phyloP scores from a whole-genome alignment of 2,888 invertebrate species.

The Athalia cordata region DNA sequence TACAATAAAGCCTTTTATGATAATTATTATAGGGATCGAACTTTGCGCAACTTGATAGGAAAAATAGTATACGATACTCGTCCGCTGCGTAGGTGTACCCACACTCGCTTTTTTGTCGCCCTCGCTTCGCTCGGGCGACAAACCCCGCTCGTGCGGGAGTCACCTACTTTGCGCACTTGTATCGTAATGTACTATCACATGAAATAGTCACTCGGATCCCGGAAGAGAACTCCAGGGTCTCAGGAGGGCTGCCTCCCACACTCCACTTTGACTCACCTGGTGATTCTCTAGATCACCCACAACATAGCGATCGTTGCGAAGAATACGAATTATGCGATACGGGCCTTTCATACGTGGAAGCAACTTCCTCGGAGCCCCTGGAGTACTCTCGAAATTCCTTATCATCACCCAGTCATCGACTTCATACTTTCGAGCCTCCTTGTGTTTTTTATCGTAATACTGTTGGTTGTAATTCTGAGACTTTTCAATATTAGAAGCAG shows the following conservation, averaged over 20 bases:
- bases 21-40: no score
- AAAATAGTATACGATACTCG: no score
- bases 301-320: slow-evolving; percentile 53
- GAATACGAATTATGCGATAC: slow-evolving; percentile 47
- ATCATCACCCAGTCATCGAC: slow-evolving; percentile 52
- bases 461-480: slow-evolving; percentile 55
- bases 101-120: no score
- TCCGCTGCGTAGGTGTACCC: no score
- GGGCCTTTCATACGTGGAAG: slow-evolving; percentile 53
- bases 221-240: slow-evolving; percentile 44
- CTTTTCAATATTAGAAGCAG: slow-evolving; percentile 50
- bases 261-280: slow-evolving; percentile 49
- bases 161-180: no score
- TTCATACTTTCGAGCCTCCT: slow-evolving; percentile 49
- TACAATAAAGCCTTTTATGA: no score
- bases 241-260: slow-evolving; percentile 52
- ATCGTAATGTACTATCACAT: no score
- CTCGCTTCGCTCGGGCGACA: no score
- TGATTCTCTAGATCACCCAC: slow-evolving; percentile 50
- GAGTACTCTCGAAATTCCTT: slow-evolving; percentile 51
- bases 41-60: no score
- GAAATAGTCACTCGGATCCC: no score
- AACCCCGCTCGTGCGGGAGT: no score
- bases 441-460: slow-evolving; percentile 57
- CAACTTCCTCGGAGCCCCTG: slow-evolving; percentile 52